Conservation (phyloP, 2,888 invertebrate species). For the Rhorus exstirpatorius region DNA sequence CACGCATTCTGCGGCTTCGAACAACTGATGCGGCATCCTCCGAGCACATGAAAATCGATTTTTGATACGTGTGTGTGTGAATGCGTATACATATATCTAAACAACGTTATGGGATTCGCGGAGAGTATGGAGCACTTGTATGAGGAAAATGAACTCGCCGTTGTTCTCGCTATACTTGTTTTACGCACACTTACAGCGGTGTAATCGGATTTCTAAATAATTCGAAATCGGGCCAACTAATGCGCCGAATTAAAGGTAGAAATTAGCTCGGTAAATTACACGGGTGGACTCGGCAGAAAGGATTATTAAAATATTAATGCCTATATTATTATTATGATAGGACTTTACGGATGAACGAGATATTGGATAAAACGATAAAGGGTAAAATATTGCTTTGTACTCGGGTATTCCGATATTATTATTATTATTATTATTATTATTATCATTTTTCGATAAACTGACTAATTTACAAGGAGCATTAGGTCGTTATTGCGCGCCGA, state of each 20-base stretch:
- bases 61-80: slow-evolving; percentile 2
- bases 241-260: slow-evolving; percentile 74
- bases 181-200: slow-evolving; percentile 18
- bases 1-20: slow-evolving; percentile 37
- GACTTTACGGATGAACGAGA: background rate
- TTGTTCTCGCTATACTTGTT: slow-evolving; percentile 5
- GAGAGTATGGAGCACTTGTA: background rate
- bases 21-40: slow-evolving; percentile 55
- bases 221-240: slow-evolving; percentile 64
- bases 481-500: background rate
- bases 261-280: slow-evolving; percentile 72
- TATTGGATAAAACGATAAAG: background rate
- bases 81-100: background rate
- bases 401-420: too few relatives aligned
- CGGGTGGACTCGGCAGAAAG: slow-evolving; percentile 8
- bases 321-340: slow-evolving; percentile 22
- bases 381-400: background rate
- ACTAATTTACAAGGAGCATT: background rate
- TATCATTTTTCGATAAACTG: too few relatives aligned
- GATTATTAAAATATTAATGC: slow-evolving; percentile 75
- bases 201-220: slow-evolving; percentile 70
- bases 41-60: slow-evolving; percentile 50
- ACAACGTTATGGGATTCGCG: slow-evolving; percentile 13
- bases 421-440: too few relatives aligned
- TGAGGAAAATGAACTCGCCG: slow-evolving; percentile 29